Base-by-base conservation (phyloP, 2,113 vertebrate genomes). In the Pollimyrus isidori region DNA sequence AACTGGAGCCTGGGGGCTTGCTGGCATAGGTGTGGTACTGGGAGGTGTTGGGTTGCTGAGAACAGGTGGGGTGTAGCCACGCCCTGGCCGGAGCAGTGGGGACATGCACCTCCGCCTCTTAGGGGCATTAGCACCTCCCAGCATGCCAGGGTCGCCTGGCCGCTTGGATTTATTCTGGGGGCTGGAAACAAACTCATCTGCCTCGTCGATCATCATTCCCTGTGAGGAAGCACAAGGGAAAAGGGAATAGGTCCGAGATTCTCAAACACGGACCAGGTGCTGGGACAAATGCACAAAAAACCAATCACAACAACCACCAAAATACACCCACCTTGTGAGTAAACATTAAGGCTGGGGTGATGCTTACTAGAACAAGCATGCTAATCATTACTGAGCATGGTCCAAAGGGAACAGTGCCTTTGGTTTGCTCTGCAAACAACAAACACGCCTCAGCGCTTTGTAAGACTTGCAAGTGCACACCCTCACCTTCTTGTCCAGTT, bases 401-500 rank as follows among this genome's bases (percentile, higher is more conserved):
- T 39, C 69, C 69, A 39, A 76, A 52, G 46, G 39, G 52, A 26
- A 10, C 7, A 26, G 10, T 19, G 73, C 73, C 42, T 42, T 80
- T 42, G 42, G 73, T 80, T 42, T 80, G 73, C 23, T 65, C 30
- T 58, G 21, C 35, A 13, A 42, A n/a, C 42, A 7, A 87, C 49
- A 30, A 15, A 30, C 21, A 87, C 10, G 10, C 35, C 21, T 26
- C n/a, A 69, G 3, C 45, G 3, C 4, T 76, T 76, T 2, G 1
- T 15, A 76, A 30, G 35, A 15, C 10, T 4, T 35, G 21, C 1
- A 73, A 42, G 73, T 46, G 39, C 39, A 35, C 7, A 7, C 23
- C 9, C 9, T 93, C 91, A 97, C 98, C 97, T 99, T 99, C 94
- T 99, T 99, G 96, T 99, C 98, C 91, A 99, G 92, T 93, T 99